Base-by-base conservation (phyloP, 2,888 invertebrate genomes). In the Bellardia pandia region DNA sequence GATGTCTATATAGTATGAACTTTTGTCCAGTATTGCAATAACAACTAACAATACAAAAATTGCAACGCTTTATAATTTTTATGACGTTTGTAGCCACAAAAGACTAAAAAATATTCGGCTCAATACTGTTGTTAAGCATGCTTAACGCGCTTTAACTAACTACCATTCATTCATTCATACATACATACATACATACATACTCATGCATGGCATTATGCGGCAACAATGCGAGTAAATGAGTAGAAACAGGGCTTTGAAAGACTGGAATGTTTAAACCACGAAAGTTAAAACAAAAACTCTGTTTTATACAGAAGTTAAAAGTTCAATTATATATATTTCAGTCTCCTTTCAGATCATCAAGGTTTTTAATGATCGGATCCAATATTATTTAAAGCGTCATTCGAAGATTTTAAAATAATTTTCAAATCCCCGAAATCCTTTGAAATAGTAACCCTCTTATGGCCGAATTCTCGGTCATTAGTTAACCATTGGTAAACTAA, bases 51-150 rank as follows among this genome's bases (percentile, higher is more conserved):
- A 83, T 48, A 48, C 60, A 80, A 88, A 91, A 91, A 91, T 90
- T 91, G 91, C 91, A 90, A 90, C 88, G 90, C 90, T 89, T 88
- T 89, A 89, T 90, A 90, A 91, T 89, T 90, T 91, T 91, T 90
- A 91, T 90, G 89, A 88, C 89, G 89, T 88, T 71, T 77, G 68
- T 9, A 45, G 6, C 64, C 14, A 37, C 51, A 74, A 42, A 72
- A 66, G 42, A 56, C 72, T 72, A n/a, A 77, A 23, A 45, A 75
- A 48, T 77, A 77, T 42, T 77, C 64, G 40, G 30, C 56, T 75
- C 79, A 74, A 79, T 78, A 78, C 48, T 88, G 86, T 88, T 84
- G 88, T 77, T 88, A 86, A 88, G 82, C 88, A 87, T 85, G 87
- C 82, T 84, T 87, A 88, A 88, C 86, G 86, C 88, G 87, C 88